Base-by-base conservation (phyloP, 53 echinoderm and acorn worm genomes). In the Echinarachnius parma region DNA sequence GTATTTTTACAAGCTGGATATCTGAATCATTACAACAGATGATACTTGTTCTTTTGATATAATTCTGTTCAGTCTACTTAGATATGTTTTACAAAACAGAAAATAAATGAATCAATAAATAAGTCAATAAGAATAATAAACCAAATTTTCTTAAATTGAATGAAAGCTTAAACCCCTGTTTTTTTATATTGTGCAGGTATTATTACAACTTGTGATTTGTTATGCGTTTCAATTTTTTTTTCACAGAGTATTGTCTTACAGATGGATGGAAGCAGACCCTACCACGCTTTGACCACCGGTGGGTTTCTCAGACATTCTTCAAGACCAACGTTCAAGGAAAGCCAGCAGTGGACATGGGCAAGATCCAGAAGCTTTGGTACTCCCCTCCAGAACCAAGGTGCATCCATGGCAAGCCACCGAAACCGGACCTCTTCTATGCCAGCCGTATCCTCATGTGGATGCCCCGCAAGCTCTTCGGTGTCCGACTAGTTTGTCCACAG, bases 251-350 rank as follows among this genome's bases (percentile, higher is more conserved):
- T 28, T 57, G 64, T 21, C 64, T 84, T 28, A 78, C 79, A 5
- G 85, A 84, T 5, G 85, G 85, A 28, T 79, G 85, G 85, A 79
- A 74, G 37, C 59, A 80, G 53, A 66, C 64, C 4, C 66, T 80
- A 31, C 80, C 86, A 18, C 22, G 22, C 15, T 59, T 18, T 8
- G 86, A 86, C 61, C 86, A 86, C 39, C 56, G 48, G 29, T 86
- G 86, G 86, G 48, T 80, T 0, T 75, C 86, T 1, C 75, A 60
- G 59, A 61, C 66, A 5, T 39, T 86, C 34, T 86, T 80, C 80
- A 49, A 59, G 42, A 18, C 1, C 37, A 76, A 80, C 0, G 28
- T 36, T n/a, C 65, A 59, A 50, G 66, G 86, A 5, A 75, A 28
- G 25, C 50, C 53, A 16, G 80, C 76, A 29, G 28, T 86, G 9